phyloP scores from a whole-genome alignment of 1,140 invertebrate genomes.

The Rhagoletis pomonella region DNA sequence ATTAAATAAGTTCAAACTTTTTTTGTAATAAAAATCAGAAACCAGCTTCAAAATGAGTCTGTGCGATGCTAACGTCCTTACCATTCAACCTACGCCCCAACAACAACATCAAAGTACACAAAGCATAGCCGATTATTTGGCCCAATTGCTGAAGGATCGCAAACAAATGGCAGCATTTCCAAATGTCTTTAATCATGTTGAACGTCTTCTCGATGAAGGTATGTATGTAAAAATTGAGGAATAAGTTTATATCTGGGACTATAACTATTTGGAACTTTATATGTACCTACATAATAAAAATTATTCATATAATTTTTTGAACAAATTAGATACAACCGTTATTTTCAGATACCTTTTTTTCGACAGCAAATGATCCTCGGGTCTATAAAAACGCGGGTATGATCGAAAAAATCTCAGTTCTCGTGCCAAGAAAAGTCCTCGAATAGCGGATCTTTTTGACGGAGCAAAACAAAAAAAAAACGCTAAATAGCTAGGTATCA shows the following conservation, averaged over 20 bases:
- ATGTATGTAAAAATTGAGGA: constrained; percentile 59
- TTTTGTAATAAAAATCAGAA: constrained; percentile 27
- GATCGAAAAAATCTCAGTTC: no score
- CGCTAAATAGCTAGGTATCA: no score
- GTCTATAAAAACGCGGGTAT: no score
- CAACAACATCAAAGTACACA: constrained; percentile 85
- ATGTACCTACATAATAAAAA: no score
- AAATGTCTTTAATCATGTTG: constrained; percentile 99
- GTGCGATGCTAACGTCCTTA: constrained; percentile 80
- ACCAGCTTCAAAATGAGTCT: constrained; percentile 76
- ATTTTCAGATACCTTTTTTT: no score
- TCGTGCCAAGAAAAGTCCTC: no score
- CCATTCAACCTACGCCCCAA: constrained; percentile 64
- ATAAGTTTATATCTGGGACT: neutral
- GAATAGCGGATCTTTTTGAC: no score
- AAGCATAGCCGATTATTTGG: constrained; percentile 99
- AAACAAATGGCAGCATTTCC: constrained; percentile 99
- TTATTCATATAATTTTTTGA: no score
- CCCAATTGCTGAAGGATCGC: constrained; percentile 99
- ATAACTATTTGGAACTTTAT: no score
- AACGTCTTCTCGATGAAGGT: constrained; percentile 99
- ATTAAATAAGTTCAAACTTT: neutral
- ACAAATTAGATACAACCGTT: no score
- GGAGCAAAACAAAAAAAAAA: no score
- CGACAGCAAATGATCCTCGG: no score